Conservation (phyloP, 2,113 vertebrate species). For the Apteryx mantelli region DNA sequence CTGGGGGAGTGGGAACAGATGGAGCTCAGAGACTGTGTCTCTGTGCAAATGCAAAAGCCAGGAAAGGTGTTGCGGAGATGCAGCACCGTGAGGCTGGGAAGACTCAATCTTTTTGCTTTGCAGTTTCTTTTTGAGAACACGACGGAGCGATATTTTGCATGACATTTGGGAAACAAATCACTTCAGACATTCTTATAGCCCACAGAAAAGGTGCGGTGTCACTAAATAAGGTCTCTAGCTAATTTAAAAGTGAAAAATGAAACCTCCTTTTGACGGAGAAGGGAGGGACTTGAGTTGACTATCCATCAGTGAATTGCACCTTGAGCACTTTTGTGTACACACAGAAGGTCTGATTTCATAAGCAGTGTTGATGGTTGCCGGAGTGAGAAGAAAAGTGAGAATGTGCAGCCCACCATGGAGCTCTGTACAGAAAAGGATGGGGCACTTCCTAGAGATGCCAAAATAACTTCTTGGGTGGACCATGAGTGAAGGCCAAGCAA, state of each 20-base stretch:
- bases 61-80: slow-evolving; percentile 48
- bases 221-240: not conserved
- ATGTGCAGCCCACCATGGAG: not conserved
- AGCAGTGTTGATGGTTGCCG: not conserved
- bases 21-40: slow-evolving; percentile 40
- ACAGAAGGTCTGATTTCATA: not conserved
- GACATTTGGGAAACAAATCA: slow-evolving; percentile 33
- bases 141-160: not conserved
- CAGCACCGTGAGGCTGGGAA: not conserved
- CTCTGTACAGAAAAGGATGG: not conserved
- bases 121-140: not conserved
- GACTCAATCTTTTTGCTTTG: slow-evolving; percentile 9
- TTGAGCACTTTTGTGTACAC: not conserved
- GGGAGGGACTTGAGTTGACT: not conserved
- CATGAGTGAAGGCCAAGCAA: not conserved
- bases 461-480: not conserved
- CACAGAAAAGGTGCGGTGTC: not conserved
- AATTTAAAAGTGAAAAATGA: slow-evolving; percentile 28
- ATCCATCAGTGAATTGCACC: not conserved
- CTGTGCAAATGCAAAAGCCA: slow-evolving; percentile 33
- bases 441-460: not conserved
- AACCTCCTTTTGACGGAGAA: not conserved
- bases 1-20: slow-evolving; percentile 52
- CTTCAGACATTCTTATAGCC: not conserved
- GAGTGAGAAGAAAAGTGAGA: not conserved